Evolutionary conservation across 2,797 vertebrate species (phyloP).

Genomic region (Rhyacichthys aspro): DNA sequence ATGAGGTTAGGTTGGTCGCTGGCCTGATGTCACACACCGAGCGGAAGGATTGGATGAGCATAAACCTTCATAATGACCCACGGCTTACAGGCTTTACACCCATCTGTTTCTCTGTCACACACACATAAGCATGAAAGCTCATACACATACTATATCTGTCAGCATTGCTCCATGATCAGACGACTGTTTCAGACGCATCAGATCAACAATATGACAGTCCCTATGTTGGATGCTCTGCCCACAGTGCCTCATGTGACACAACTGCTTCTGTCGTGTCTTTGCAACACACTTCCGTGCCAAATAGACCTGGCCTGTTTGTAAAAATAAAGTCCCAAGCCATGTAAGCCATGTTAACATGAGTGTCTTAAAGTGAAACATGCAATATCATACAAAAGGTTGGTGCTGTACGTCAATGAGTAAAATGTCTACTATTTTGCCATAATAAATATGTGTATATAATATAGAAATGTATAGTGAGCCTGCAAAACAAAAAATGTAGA

Average conservation of each 20-base stretch:
- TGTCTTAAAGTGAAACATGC: not conserved
- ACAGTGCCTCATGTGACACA: constrained; percentile 15
- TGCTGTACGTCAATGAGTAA: not conserved
- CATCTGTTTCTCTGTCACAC: constrained; percentile 47
- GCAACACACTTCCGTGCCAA: not conserved
- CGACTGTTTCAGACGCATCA: constrained; percentile 2
- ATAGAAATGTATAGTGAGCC: no score
- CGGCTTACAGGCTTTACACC: constrained; percentile 67
- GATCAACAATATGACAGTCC: constrained; percentile 3
- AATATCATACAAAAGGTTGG: not conserved
- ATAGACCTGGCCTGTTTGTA: constrained; percentile 1
- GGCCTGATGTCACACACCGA: constrained; percentile 45
- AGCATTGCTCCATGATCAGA: constrained; percentile 6
- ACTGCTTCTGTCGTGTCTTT: not conserved
- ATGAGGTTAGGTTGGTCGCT: constrained; percentile 8
- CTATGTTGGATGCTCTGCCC: not conserved
- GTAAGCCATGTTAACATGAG: not conserved
- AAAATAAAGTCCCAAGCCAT: not conserved
- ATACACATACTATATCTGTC: not conserved
- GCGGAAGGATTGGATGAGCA: constrained; percentile 64
- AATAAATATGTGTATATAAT: not conserved
- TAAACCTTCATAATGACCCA: constrained; percentile 65
- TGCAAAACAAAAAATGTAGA: not conserved
- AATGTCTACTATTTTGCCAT: not conserved
- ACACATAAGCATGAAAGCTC: not conserved